These are phyloP conservation scores for Bombylius discolor DNA, from an alignment of 2,888 invertebrate species.

Conservation along the genomic window DNA sequence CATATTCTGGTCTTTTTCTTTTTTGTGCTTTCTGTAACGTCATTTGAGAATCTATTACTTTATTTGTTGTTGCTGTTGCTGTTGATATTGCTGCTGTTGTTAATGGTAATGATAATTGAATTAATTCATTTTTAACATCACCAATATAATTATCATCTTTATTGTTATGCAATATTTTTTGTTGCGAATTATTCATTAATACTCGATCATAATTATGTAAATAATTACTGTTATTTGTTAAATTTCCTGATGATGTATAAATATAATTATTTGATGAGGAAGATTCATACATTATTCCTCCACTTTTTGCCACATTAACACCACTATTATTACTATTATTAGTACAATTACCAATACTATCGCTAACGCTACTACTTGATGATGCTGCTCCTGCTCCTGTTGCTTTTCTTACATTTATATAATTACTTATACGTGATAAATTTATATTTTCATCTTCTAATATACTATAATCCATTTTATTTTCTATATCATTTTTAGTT, in stretches of 20 bases:
- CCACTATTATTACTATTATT: too few species aligned
- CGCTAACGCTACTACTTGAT: not conserved
- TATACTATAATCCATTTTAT: conserved; percentile 21
- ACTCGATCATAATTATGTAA: too few species aligned
- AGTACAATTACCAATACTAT: too few species aligned
- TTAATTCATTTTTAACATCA: not conserved
- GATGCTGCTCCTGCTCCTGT: not conserved
- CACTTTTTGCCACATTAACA: too few species aligned
- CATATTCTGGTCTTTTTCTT: not conserved
- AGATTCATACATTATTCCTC: too few species aligned
- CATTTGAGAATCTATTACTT: not conserved
- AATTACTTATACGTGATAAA: conserved; percentile 32
- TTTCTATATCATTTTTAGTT: conserved; percentile 24
- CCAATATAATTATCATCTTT: not conserved
- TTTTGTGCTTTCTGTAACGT: not conserved
- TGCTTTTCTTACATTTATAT: conserved; percentile 20
- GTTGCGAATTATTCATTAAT: too few species aligned
- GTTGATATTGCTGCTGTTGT: not conserved
- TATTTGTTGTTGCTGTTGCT: not conserved
- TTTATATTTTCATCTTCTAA: conserved; percentile 34
- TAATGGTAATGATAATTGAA: not conserved
- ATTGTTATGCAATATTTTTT: too few species aligned
- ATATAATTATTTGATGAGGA: too few species aligned
- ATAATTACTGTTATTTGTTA: too few species aligned
- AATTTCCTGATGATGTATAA: too few species aligned